phyloP scores from a whole-genome alignment of 2,113 vertebrate species.

The Puntigrus tetrazona region DNA sequence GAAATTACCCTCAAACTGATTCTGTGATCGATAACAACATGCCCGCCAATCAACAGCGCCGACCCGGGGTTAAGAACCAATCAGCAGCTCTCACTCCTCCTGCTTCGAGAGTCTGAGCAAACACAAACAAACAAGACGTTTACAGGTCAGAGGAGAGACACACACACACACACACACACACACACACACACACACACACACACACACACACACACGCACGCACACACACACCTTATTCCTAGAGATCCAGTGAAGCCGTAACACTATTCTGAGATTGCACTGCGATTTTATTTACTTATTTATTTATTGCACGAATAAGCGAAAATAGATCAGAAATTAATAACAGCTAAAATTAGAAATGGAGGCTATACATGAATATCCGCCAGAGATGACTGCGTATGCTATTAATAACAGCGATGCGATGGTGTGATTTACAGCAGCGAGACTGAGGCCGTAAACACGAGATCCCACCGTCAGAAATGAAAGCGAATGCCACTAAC shows the following conservation, averaged over 20 bases:
- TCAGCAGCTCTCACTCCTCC: slow-evolving; percentile 40
- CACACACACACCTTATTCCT: background rate
- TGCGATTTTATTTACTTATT: background rate
- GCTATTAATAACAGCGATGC: background rate
- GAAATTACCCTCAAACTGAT: slow-evolving; percentile 60
- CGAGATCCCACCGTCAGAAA: background rate
- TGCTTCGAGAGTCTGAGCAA: background rate
- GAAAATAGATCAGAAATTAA: background rate
- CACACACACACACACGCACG: too few relatives aligned
- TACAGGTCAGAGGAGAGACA: background rate
- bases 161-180: too few relatives aligned
- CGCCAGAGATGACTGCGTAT: background rate
- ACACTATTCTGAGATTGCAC: background rate
- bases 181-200: too few relatives aligned
- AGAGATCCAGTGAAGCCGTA: background rate
- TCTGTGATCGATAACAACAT: slow-evolving; percentile 53
- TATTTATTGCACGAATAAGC: background rate
- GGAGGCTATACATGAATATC: background rate
- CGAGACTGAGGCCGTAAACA: background rate
- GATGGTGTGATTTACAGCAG: background rate
- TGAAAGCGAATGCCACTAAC: background rate
- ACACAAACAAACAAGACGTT: background rate
- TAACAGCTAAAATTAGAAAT: background rate
- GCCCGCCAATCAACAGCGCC: slow-evolving; percentile 43
- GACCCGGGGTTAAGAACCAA: slow-evolving; percentile 44